Evolutionary conservation across 2,797 vertebrate species (phyloP).

Genomic region (Macropus fuliginosus): DNA sequence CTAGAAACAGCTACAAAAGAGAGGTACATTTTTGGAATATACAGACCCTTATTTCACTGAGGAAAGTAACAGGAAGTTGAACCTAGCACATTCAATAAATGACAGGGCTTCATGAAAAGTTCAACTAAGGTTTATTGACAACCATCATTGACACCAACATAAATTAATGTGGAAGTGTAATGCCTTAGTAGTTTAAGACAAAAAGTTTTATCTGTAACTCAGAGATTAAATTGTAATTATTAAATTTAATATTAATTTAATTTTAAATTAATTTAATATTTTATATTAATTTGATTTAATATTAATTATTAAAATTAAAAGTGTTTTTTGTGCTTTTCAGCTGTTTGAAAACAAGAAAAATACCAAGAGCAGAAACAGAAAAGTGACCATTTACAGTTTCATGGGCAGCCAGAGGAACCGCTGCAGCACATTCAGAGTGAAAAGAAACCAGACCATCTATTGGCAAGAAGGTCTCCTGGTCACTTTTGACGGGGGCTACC

Average conservation of each 20-base stretch:
- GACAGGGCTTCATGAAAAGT: not conserved
- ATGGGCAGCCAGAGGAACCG: slow-evolving; percentile 92
- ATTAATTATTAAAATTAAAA: slow-evolving; percentile 13
- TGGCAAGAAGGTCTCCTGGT: slow-evolving; percentile 99
- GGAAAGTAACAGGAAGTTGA: not conserved
- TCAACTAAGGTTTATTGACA: not conserved
- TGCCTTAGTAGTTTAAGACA: not conserved
- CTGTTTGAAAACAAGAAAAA: slow-evolving; percentile 92
- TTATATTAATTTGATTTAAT: no score
- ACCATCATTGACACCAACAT: not conserved
- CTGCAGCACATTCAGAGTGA: slow-evolving; percentile 97
- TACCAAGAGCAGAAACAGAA: slow-evolving; percentile 86
- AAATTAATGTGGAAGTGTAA: not conserved
- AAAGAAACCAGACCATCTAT: slow-evolving; percentile 96
- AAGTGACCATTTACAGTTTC: slow-evolving; percentile 93
- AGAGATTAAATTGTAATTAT: not conserved
- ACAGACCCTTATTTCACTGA: not conserved
- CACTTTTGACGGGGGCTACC: slow-evolving; percentile 96
- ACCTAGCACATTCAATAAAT: not conserved
- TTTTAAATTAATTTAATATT: no score
- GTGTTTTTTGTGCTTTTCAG: slow-evolving; percentile 82
- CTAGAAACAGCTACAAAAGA: not conserved
- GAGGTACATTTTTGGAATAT: not conserved
- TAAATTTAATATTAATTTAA: no score
- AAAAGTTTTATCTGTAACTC: not conserved